Conservation (phyloP, 1,140 invertebrate species). For the Thalassaphorura encarpata region DNA sequence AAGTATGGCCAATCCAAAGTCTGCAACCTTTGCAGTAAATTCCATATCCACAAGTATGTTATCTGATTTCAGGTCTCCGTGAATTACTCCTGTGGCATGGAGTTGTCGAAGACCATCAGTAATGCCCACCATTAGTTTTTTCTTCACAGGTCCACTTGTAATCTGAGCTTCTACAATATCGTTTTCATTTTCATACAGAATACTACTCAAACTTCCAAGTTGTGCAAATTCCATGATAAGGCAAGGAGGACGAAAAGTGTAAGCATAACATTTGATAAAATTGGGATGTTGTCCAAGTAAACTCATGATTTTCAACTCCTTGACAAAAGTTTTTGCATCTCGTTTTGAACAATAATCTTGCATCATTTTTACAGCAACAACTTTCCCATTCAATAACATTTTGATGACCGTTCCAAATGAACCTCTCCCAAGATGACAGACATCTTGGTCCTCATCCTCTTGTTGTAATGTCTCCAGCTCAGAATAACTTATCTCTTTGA, state of each 20-base stretch:
- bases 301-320: slow-evolving; percentile 13
- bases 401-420: slow-evolving; percentile 18
- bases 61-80: slow-evolving; percentile 15
- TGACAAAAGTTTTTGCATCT: slow-evolving; percentile 5
- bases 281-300: slow-evolving; percentile 9
- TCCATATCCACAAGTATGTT: slow-evolving; percentile 10
- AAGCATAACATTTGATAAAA: neutral
- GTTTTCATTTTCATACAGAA: slow-evolving; percentile 9
- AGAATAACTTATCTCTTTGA: neutral
- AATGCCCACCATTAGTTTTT: slow-evolving; percentile 4
- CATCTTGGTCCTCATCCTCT: neutral
- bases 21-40: slow-evolving; percentile 9
- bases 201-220: slow-evolving; percentile 9
- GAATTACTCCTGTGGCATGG: slow-evolving; percentile 11
- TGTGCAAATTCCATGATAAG: slow-evolving; percentile 15
- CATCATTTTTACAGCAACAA: slow-evolving; percentile 18
- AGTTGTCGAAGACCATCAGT: slow-evolving; percentile 9
- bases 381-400: neutral
- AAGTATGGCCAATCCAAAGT: slow-evolving; percentile 13
- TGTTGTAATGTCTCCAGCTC: neutral
- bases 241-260: neutral
- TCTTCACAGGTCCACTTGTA: slow-evolving; percentile 12
- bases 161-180: slow-evolving; percentile 8
- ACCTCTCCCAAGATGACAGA: slow-evolving; percentile 4
- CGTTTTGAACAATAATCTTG: neutral